These are phyloP conservation scores for Zosterops hypoxanthus DNA, from an alignment of 2,113 vertebrate species.

Conservation along the genomic window DNA sequence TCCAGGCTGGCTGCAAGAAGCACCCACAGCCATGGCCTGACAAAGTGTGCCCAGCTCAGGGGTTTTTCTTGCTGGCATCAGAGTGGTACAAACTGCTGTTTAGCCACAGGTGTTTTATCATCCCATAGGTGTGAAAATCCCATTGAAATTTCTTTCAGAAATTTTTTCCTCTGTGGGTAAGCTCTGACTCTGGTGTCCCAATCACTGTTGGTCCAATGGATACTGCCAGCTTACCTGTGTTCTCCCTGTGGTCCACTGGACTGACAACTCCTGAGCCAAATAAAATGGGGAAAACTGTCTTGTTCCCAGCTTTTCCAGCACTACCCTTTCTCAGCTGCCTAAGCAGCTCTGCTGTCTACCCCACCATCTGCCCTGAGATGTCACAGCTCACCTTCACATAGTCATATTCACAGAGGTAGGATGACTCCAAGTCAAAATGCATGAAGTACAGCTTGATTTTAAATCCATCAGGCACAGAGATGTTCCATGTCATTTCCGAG, in stretches of 20 bases:
- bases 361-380: neutral
- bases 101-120: neutral
- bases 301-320: neutral
- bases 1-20: neutral
- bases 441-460: conserved; percentile 90
- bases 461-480: conserved; percentile 86
- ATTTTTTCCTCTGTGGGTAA: neutral
- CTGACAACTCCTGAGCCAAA: neutral
- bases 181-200: neutral
- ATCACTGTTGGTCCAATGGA: neutral
- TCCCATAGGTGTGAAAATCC: neutral
- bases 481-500: conserved; percentile 83
- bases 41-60: neutral
- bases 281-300: neutral
- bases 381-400: conserved; percentile 87
- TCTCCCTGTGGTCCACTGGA: neutral
- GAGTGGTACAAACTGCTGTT: neutral
- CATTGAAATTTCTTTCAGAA: neutral
- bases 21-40: neutral
- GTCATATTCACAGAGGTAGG: conserved; percentile 96
- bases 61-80: neutral
- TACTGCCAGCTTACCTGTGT: neutral
- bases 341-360: neutral
- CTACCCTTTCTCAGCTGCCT: neutral
- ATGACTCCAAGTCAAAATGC: conserved; percentile 95